Evolutionary conservation across 2,797 vertebrate genomes (phyloP), one percentile per base, ranked within the genome.

Genomic region (Hydrocynus forskahlii): DNA sequence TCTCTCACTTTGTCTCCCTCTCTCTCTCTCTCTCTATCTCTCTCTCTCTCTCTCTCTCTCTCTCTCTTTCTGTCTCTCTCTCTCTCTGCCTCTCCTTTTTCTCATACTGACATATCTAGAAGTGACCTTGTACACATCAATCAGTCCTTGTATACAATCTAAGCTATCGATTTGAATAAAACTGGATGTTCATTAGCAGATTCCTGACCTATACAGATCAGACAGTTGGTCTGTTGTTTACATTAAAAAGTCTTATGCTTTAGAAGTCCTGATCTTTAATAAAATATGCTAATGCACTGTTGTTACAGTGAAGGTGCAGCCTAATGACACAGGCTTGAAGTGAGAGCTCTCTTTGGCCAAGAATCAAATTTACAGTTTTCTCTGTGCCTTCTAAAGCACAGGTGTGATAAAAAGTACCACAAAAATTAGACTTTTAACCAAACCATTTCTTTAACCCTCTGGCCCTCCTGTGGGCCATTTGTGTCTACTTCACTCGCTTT

Each of bases 111-210:
- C 73, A 21, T 59, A 29, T 69, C 62, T 48, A 52, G 74, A 55
- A 64, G 67, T 86, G 86, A 86, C 81, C 77, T 85, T 83, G 85
- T 71, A 64, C 59, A 64, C 75, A 80, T 81, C 81, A 74, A 62
- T 76, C 62, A 75, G 57, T 63, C 48, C 54, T 81, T 62, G 71
- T 79, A 80, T 84, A 78, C 29, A 50, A 67, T 83, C 80, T 68
- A 9, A 2, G 52, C 48, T 55, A 79, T 85, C 4, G 59, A 79
- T 83, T 59, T 48, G 48, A 81, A 79, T 57, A 57, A 75, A 13
- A 50, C 35, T 12, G 68, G 48, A 25, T 50, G 40, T 74, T 72
- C 45, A 8, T 80, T 59, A 62, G 70, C 57, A 59, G 40, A 35
- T 59, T 69, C 19, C 48, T n/a, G 5, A 43, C 9, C n/a, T 35